Base-by-base conservation (phyloP, 2,888 invertebrate species). In the Kryphioiulus occultus region DNA sequence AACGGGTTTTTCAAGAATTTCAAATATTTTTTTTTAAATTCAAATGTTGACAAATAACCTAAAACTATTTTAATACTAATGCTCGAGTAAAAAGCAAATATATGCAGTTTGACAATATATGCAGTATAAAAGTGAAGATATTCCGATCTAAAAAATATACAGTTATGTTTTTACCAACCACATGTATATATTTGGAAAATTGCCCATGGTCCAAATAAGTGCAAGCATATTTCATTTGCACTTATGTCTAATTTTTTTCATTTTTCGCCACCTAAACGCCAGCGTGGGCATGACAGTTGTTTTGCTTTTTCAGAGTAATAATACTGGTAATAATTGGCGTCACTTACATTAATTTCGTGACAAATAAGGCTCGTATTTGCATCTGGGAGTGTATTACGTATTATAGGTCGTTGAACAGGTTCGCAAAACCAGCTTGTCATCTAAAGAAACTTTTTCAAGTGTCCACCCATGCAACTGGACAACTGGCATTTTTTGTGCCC, bases 331-430 rank as follows among this genome's bases (percentile, higher is more conserved):
- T 78, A 78, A 78, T 30, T 12, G 15, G 78, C 15, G 26, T 26
- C 26, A 78, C 78, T 78, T 78, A 78, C 78, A 30, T 78, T 30
- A 78, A 78, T 78, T 30, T 78, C 78, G 78, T 78, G 78, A 30
- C 78, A 78, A 78, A 78, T 78, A 78, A 78, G 78, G 78, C 30
- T 78, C 78, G 78, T 30, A 78, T 78, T 78, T 78, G 78, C 78
- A 78, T 78, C 30, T 26, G 30, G 78, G 26, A 30, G 12, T 12
- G 30, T 30, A 30, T 78, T 30, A 30, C 30, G 78, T 68, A 22
- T 78, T 78, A 30, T 78, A 78, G 78, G 78, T 78, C 78, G 78
- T 78, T 78, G 78, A 78, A 78, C 78, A 78, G 78, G 30, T 30
- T 78, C 10, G 3, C 78, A 7, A 78, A 78, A 78, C 78, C 78